Evolutionary conservation across 2,113 vertebrate species (phyloP).

Genomic region (Labrus mixtus): DNA sequence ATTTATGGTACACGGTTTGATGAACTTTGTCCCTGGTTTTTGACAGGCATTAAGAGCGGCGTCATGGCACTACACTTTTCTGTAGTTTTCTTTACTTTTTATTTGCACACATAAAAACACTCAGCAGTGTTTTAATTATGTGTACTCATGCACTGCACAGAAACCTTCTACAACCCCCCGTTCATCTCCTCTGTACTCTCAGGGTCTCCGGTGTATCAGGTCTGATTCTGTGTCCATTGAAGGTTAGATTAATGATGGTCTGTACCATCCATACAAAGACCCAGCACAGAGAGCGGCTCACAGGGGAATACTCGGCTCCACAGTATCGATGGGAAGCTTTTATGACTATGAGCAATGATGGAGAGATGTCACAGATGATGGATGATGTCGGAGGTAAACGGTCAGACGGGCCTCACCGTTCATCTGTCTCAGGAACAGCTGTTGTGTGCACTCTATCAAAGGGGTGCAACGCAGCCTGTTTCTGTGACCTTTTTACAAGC

Average conservation of each 20-base stretch:
- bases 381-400: constrained; percentile 61
- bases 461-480: constrained; percentile 7
- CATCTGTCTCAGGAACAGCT: constrained; percentile 74
- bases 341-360: constrained; percentile 69
- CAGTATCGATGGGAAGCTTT: constrained; percentile 55
- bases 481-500: constrained; percentile 41
- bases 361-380: constrained; percentile 78
- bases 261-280: constrained; percentile 23
- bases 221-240: not conserved
- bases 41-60: too few relatives aligned
- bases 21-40: too few relatives aligned
- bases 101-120: not conserved
- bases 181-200: not conserved
- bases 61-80: too few relatives aligned
- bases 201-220: not conserved
- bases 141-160: not conserved
- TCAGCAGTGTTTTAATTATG: not conserved
- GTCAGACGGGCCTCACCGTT: constrained; percentile 58
- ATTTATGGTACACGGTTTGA: too few relatives aligned
- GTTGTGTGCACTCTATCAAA: constrained; percentile 42
- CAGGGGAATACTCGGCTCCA: constrained; percentile 37
- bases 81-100: too few relatives aligned
- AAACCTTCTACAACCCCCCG: not conserved
- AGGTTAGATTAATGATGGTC: constrained; percentile 37
- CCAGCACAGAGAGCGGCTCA: constrained; percentile 34